Evolutionary conservation across 2,888 invertebrate genomes (phyloP).

Genomic region (Aquatica leii): DNA sequence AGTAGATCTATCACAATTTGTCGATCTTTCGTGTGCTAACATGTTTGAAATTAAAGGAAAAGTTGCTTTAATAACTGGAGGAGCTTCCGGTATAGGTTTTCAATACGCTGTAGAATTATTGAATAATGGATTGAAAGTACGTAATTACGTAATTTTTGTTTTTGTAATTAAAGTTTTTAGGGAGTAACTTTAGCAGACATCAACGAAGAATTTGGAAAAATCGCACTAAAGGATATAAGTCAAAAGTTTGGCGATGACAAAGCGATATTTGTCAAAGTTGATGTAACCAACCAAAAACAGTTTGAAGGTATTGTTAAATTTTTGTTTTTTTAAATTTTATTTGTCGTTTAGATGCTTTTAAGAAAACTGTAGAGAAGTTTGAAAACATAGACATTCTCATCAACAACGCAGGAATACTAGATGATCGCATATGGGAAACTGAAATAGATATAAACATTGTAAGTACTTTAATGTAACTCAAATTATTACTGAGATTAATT

Average conservation of each 20-base stretch:
- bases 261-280: constrained; percentile 72
- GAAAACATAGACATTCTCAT: constrained; percentile 63
- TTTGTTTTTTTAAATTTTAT: neutral
- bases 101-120: constrained; percentile 61
- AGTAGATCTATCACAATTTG: too few species aligned
- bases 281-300: constrained; percentile 75
- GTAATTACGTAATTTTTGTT: neutral
- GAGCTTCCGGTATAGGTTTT: constrained; percentile 64
- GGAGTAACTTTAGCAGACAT: constrained; percentile 38
- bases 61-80: constrained; percentile 62
- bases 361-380: constrained; percentile 55
- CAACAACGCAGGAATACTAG: constrained; percentile 79
- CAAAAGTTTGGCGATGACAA: constrained; percentile 71
- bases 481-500: neutral
- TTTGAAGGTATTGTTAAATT: constrained; percentile 67
- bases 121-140: constrained; percentile 55
- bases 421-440: constrained; percentile 76
- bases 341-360: constrained; percentile 54
- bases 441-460: constrained; percentile 63
- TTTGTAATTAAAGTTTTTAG: constrained; percentile 27
- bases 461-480: constrained; percentile 20
- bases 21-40: neutral
- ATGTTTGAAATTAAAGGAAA: constrained; percentile 45
- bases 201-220: constrained; percentile 60
- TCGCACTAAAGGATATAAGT: constrained; percentile 67